Percentiles rank a stretch among this genome's conserved stretches.
phyloP scores from a whole-genome alignment of 2,797 vertebrate genomes.

The Carcharodon carcharias region DNA sequence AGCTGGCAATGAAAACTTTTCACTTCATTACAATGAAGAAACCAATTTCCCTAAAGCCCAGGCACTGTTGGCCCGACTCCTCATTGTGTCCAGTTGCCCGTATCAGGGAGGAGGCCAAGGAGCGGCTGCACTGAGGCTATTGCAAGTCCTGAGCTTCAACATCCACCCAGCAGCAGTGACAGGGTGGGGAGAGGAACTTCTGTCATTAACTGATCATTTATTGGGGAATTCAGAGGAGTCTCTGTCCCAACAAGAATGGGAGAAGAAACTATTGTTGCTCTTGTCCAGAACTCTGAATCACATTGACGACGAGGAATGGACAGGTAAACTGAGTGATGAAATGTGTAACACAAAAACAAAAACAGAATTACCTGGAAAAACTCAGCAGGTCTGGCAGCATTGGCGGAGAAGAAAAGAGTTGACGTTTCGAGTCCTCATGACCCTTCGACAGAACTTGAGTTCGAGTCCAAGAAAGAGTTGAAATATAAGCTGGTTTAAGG shows the following conservation, averaged over 20 bases:
- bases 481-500: no score
- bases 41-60: constrained; percentile 9
- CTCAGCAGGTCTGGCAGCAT: no score
- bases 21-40: background rate
- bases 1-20: background rate
- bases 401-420: no score
- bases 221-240: background rate
- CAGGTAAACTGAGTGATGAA: constrained; percentile 10
- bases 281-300: background rate
- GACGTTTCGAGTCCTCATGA: no score
- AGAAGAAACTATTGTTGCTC: constrained; percentile 5
- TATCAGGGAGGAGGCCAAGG: constrained; percentile 14
- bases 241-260: constrained; percentile 25
- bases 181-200: background rate
- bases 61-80: constrained; percentile 17
- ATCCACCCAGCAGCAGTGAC: constrained; percentile 13
- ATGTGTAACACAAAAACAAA: no score
- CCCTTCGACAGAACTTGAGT: no score
- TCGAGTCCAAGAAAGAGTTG: no score
- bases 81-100: constrained; percentile 5
- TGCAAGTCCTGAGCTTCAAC: constrained; percentile 2
- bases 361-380: no score
- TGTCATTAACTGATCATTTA: background rate
- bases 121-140: background rate
- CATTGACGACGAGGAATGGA: constrained; percentile 11